Evolutionary conservation across 2,888 invertebrate genomes (phyloP).

Genomic region (Euphydryas editha): DNA sequence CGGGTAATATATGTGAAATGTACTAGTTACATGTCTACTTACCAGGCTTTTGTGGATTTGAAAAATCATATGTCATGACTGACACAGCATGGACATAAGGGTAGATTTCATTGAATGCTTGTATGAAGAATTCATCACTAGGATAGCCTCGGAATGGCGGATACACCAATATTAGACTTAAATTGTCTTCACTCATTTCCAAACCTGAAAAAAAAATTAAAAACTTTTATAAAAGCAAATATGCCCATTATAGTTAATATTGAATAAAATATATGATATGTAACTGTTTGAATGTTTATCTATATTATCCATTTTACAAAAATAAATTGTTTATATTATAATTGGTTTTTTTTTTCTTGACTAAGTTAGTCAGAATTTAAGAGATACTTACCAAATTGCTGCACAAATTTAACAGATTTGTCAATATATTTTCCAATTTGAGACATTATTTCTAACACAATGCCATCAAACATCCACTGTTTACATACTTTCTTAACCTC

Average conservation of each 20-base stretch:
- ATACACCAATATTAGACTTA: slow-evolving; percentile 89
- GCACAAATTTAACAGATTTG: slow-evolving; percentile 86
- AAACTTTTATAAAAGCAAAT: too few species aligned
- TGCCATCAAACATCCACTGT: slow-evolving; percentile 93
- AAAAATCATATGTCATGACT: slow-evolving; percentile 98
- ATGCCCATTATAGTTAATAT: too few species aligned
- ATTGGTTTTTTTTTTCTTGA: too few species aligned
- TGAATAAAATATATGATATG: too few species aligned
- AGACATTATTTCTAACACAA: slow-evolving; percentile 95
- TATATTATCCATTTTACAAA: too few species aligned
- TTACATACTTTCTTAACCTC: slow-evolving; percentile 87
- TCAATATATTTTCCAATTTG: slow-evolving; percentile 87
- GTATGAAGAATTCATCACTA: slow-evolving; percentile 87
- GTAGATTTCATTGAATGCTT: slow-evolving; percentile 90
- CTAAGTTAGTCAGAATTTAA: too few species aligned
- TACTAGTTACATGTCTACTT: slow-evolving; percentile 26
- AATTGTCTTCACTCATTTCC: slow-evolving; percentile 79
- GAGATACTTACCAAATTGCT: slow-evolving; percentile 83
- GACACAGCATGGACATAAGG: slow-evolving; percentile 93
- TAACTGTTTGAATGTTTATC: too few species aligned
- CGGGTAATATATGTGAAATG: background rate
- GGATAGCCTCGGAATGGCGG: slow-evolving; percentile 89
- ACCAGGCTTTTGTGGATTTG: slow-evolving; percentile 91
- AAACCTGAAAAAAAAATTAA: slow-evolving; percentile 70
- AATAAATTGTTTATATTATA: too few species aligned